Evolutionary conservation across 2,888 invertebrate genomes (phyloP).

Genomic region (Vesta saturnalis): DNA sequence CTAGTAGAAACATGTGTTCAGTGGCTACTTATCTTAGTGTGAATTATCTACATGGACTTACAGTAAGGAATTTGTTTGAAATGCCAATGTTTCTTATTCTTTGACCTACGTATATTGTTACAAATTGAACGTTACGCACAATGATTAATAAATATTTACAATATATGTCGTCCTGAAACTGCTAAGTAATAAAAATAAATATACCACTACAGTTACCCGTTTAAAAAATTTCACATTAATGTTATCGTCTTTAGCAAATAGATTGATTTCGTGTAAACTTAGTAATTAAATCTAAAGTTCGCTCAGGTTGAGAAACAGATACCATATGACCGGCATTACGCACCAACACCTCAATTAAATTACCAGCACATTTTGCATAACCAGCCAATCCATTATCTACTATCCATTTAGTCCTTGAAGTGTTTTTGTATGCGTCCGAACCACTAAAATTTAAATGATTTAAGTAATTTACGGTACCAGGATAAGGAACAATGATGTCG

Average conservation of each 20-base stretch:
- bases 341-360: conserved; percentile 78
- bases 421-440: conserved; percentile 71
- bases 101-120: too few species aligned
- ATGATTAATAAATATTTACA: too few species aligned
- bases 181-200: too few species aligned
- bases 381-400: conserved; percentile 77
- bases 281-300: conserved; percentile 78
- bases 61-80: too few species aligned
- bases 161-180: too few species aligned
- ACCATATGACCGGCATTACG: conserved; percentile 87
- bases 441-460: conserved; percentile 75
- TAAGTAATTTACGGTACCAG: conserved; percentile 83
- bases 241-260: not conserved
- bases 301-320: conserved; percentile 80
- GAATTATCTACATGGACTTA: too few species aligned
- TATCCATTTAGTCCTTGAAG: conserved; percentile 75
- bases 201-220: too few species aligned
- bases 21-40: too few species aligned
- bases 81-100: too few species aligned
- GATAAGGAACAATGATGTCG: conserved; percentile 91
- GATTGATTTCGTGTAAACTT: conserved; percentile 67
- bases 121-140: too few species aligned
- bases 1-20: too few species aligned
- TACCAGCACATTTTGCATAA: conserved; percentile 76
- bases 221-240: too few species aligned